phyloP scores from a whole-genome alignment of 2,888 invertebrate species.

The Calameuta pallipes region DNA sequence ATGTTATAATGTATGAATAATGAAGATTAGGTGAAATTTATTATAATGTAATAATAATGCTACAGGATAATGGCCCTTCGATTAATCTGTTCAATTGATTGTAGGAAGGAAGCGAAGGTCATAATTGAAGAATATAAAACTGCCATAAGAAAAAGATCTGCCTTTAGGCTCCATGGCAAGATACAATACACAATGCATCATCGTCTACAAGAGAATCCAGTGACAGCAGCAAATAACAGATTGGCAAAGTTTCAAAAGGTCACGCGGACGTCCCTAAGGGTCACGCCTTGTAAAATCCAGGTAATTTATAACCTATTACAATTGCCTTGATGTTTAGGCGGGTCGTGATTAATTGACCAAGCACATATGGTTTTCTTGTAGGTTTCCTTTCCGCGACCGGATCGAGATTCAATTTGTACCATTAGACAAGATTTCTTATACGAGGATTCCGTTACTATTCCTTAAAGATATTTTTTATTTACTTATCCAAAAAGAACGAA shows the following conservation, averaged over 20 bases:
- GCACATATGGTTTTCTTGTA: background rate
- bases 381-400: background rate
- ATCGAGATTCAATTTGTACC: background rate
- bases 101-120: background rate
- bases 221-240: constrained; percentile 48
- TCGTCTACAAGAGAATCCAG: constrained; percentile 35
- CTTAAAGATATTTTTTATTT: background rate
- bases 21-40: too few species aligned
- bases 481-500: background rate
- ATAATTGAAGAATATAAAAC: background rate
- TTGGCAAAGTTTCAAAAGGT: constrained; percentile 38
- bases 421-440: background rate
- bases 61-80: background rate
- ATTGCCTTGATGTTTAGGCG: constrained; percentile 42
- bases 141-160: background rate
- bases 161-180: constrained; percentile 1
- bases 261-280: constrained; percentile 12
- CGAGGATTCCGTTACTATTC: background rate
- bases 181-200: constrained; percentile 41
- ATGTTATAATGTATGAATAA: too few species aligned
- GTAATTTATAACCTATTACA: constrained; percentile 50
- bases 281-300: constrained; percentile 42
- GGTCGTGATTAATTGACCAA: constrained; percentile 47
- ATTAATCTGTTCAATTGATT: background rate
- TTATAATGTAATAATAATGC: too few species aligned